Base-by-base conservation (phyloP, 2,797 vertebrate genomes). In the Discoglossus pictus region DNA sequence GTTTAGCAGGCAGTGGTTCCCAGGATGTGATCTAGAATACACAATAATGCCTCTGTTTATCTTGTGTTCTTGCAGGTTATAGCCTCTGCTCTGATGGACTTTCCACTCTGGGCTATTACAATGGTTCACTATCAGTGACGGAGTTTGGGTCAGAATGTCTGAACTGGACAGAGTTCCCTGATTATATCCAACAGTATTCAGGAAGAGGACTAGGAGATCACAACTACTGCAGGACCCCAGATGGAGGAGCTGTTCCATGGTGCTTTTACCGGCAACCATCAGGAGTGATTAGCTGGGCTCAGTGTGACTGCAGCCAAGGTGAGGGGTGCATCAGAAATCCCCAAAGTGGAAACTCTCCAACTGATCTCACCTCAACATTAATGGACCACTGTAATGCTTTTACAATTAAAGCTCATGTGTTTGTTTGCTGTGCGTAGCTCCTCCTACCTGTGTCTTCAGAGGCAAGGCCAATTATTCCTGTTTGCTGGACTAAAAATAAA, bases 231-330 rank as follows among this genome's bases (percentile, higher is more conserved):
- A 88, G 94, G 76, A 96, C 92, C 83, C 94, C 94, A 0, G 94
- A 97, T 0, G 87, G 92, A 0, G 93, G 92, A 72, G 75, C 77
- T 15, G 89, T 84, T 3, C 94, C 94, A 12, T 97, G 94, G 94
- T 97, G 94, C 75, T 97, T 97, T 85, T 94, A 92, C 79, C 84
- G 92, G 6, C 93, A 94, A 27, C 85, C 78, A 20, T 93, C 92
- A 0, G 94, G 94, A 40, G 88, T 90, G 51, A 89, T 95, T 0
- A 86, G 92, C 50, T 97, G 94, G 94, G 91, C 93, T 55, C 93
- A 91, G 85, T 97, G 93, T 1, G 92, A 96, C 85, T 96, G 94
- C 54, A 92, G 91, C 75, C 92, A 94, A 71, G 94, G 94, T 95
- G 78, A 76, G 80, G 34, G 16, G 51, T 4, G 15, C 39, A 40